A percentile compares a stretch with the other conserved stretches of the same genome.
phyloP scores from a whole-genome alignment of 1,140 invertebrate species.

The Psilanteris sp. region DNA sequence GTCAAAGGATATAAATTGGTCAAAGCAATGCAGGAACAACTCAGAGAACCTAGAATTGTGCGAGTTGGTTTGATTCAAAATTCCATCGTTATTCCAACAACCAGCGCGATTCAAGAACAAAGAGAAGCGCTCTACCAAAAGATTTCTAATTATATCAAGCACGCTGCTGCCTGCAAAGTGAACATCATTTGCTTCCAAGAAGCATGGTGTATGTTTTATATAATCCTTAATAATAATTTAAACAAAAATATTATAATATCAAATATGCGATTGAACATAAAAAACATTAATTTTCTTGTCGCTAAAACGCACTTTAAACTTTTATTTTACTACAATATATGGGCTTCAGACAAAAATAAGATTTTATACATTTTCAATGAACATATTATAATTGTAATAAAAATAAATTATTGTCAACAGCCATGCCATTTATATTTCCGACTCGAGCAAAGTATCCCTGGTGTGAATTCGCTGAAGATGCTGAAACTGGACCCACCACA shows the following conservation, averaged over 20 bases:
- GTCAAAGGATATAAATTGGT: slow-evolving; percentile 87
- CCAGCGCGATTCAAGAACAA: slow-evolving; percentile 88
- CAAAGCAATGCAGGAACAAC: slow-evolving; percentile 83
- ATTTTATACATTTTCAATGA: too few species aligned
- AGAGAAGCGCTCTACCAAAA: slow-evolving; percentile 89
- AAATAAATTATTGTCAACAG: slow-evolving; percentile 77
- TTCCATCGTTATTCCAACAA: slow-evolving; percentile 88
- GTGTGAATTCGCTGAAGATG: slow-evolving; percentile 98
- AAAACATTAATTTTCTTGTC: too few species aligned
- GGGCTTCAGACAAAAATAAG: too few species aligned
- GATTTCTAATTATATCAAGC: slow-evolving; percentile 87
- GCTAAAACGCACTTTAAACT: too few species aligned
- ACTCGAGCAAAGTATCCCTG: slow-evolving; percentile 97
- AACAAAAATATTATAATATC: too few species aligned
- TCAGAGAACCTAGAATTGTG: slow-evolving; percentile 86
- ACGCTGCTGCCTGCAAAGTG: slow-evolving; percentile 88
- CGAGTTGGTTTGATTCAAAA: slow-evolving; percentile 94
- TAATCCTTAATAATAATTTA: slow-evolving; percentile 1
- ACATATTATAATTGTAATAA: not conserved
- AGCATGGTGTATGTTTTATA: slow-evolving; percentile 91
- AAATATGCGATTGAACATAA: too few species aligned
- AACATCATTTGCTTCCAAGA: slow-evolving; percentile 98
- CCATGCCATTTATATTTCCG: slow-evolving; percentile 99
- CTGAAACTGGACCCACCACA: slow-evolving; percentile 91
- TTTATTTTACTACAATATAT: too few species aligned